Evolutionary conservation across 2,797 vertebrate species (phyloP).

Genomic region (Pipistrellus pygmaeus): DNA sequence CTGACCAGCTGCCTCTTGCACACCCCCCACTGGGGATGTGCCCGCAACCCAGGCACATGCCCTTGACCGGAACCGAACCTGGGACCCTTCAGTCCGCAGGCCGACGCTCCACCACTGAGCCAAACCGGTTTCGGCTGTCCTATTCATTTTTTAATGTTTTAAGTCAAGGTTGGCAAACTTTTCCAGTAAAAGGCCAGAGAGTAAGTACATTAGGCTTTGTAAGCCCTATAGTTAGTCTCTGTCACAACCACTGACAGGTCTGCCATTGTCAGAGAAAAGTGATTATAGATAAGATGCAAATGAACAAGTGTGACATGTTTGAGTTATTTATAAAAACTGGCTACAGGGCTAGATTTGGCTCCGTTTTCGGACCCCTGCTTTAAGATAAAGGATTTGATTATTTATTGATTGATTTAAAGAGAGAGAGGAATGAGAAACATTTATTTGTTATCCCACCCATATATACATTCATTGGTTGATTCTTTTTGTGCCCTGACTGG

Average conservation of each 20-base stretch:
- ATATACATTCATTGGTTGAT: background rate
- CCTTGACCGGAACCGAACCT: too few relatives aligned
- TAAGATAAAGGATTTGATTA: background rate
- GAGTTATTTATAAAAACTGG: conserved; percentile 26
- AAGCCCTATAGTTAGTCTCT: background rate
- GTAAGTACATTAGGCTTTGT: background rate
- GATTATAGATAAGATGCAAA: background rate
- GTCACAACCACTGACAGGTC: background rate
- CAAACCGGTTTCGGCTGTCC: too few relatives aligned
- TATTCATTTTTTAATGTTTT: conserved; percentile 8
- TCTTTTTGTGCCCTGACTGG: background rate
- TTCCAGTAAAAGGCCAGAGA: background rate
- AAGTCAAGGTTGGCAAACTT: background rate
- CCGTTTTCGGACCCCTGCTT: background rate
- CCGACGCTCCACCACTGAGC: too few relatives aligned
- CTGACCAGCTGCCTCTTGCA: too few relatives aligned
- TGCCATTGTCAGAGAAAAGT: background rate
- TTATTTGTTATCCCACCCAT: background rate
- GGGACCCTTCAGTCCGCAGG: too few relatives aligned
- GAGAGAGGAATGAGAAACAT: background rate
- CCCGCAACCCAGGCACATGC: too few relatives aligned
- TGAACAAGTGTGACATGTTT: background rate
- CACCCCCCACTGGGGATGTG: too few relatives aligned
- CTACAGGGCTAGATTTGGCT: conserved; percentile 26
- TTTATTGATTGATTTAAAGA: background rate